Evolutionary conservation across 2,888 invertebrate species (phyloP).

Genomic region (Dynastes tityus): DNA sequence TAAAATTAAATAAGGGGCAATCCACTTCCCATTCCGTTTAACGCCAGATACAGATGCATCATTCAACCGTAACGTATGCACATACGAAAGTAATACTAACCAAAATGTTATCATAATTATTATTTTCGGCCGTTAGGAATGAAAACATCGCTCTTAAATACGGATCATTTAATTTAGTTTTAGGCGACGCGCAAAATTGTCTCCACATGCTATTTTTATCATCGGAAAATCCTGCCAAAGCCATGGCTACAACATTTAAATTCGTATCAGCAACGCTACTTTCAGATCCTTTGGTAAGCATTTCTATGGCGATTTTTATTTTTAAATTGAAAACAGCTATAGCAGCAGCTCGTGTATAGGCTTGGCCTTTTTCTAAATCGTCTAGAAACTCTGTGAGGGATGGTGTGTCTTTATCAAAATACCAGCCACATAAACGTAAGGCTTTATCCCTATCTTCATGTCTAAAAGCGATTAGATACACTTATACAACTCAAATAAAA

Average conservation of each 20-base stretch:
- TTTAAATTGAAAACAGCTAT: constrained; percentile 93
- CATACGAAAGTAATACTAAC: constrained; percentile 70
- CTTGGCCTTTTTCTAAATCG: constrained; percentile 81
- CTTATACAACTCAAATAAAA: neutral
- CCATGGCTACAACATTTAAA: constrained; percentile 83
- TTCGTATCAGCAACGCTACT: constrained; percentile 64
- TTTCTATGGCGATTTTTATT: constrained; percentile 87
- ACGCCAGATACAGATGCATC: too few species aligned
- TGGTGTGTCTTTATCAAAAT: constrained; percentile 81
- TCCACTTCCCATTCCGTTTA: too few species aligned
- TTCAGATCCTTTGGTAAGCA: constrained; percentile 82
- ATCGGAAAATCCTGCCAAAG: constrained; percentile 88
- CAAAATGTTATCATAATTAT: constrained; percentile 83
- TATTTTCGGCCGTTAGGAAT: constrained; percentile 88
- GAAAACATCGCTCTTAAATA: constrained; percentile 93
- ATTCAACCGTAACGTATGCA: too few species aligned
- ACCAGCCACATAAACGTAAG: constrained; percentile 92
- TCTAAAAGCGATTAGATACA: constrained; percentile 66
- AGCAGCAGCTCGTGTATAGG: constrained; percentile 89
- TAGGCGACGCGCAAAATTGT: constrained; percentile 82
- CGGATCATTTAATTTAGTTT: constrained; percentile 87
- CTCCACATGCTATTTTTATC: constrained; percentile 88
- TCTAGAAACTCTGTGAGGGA: constrained; percentile 75
- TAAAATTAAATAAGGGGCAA: too few species aligned
- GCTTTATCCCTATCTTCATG: constrained; percentile 86